These are phyloP conservation scores for Vannuccia rotundouncinata DNA, from an alignment of 2,888 invertebrate species.

Conservation along the genomic window DNA sequence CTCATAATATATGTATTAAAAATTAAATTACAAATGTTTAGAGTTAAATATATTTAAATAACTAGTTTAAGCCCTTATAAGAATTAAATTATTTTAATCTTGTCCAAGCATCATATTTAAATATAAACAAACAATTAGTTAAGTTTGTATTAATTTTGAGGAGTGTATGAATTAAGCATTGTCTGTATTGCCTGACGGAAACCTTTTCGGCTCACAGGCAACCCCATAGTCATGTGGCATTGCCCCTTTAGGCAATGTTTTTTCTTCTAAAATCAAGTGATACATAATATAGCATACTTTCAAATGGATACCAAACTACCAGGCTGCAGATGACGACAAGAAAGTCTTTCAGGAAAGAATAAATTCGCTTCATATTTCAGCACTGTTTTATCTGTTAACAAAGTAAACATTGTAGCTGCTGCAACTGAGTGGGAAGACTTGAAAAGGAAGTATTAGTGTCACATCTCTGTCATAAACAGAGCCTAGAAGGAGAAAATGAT, in stretches of 20 bases:
- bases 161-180: neutral
- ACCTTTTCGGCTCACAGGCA: neutral
- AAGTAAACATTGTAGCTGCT: neutral
- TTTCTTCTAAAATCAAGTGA: neutral
- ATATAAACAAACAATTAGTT: no score
- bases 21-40: no score
- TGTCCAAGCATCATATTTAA: no score
- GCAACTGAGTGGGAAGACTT: neutral
- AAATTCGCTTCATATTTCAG: neutral
- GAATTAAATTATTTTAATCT: no score
- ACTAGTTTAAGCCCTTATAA: no score
- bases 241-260: neutral
- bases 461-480: neutral
- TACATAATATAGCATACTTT: neutral
- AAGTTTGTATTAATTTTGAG: no score
- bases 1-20: no score
- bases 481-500: neutral
- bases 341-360: conserved; percentile 3
- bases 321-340: neutral
- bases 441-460: neutral
- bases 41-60: no score
- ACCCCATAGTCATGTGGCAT: neutral
- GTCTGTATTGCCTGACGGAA: no score
- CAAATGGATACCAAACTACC: conserved; percentile 1
- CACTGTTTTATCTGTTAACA: neutral